Percentiles rank a stretch among this genome's conserved stretches.
Conservation (phyloP, 2,888 invertebrate species). For the Alviniconcha strummeri region DNA sequence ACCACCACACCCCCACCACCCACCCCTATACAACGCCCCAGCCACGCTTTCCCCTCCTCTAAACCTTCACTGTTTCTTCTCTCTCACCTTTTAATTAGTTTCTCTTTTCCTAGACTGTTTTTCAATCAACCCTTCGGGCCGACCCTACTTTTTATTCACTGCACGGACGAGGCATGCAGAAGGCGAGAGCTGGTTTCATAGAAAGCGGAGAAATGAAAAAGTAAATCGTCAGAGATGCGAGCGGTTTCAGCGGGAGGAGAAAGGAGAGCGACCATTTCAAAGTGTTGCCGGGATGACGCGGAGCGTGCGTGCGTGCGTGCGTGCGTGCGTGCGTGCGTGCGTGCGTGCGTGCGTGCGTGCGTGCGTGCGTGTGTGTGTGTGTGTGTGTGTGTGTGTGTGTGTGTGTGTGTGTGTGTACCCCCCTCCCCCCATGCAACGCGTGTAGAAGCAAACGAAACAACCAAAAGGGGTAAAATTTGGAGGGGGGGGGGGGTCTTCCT, state of each 20-base stretch:
- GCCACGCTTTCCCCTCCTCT: background rate
- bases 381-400: background rate
- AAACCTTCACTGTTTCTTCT: slow-evolving; percentile 11
- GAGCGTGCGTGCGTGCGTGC: background rate
- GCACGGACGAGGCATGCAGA: no score
- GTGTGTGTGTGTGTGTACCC: slow-evolving; percentile 1
- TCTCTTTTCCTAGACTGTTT: slow-evolving; percentile 9
- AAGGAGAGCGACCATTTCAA: background rate
- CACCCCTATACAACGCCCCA: background rate
- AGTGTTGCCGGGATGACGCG: no score
- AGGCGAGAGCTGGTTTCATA: background rate
- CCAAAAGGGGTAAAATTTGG: no score
- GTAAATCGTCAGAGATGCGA: background rate
- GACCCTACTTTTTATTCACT: background rate
- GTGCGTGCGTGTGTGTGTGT: background rate
- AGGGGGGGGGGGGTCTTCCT: no score
- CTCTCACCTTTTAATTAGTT: slow-evolving; percentile 5
- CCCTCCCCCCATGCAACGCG: no score
- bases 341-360: background rate
- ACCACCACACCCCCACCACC: background rate
- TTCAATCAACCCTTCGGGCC: background rate
- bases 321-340: background rate
- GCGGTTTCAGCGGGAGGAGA: background rate
- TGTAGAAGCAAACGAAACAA: no score
- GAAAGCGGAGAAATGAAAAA: background rate